phyloP scores from a whole-genome alignment of 2,888 invertebrate species.

The Cheilosia impressa region DNA sequence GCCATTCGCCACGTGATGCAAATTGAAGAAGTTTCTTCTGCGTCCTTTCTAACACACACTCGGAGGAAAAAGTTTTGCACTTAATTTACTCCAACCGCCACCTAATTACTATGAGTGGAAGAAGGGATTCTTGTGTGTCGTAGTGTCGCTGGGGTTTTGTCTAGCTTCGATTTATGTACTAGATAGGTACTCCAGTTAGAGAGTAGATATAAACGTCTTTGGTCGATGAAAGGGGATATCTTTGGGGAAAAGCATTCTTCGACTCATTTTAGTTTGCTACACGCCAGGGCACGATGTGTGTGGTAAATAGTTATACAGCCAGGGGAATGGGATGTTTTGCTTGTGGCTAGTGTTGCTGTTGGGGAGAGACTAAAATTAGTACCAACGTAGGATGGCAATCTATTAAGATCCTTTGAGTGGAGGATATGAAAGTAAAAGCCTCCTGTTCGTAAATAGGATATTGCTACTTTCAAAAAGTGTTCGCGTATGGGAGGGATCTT shows the following conservation, averaged over 20 bases:
- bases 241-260: constrained; percentile 27
- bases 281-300: constrained; percentile 8
- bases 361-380: not conserved
- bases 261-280: constrained; percentile 20
- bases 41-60: not conserved
- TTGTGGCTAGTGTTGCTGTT: constrained; percentile 37
- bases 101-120: constrained; percentile 25
- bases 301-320: constrained; percentile 15
- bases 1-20: constrained; percentile 15
- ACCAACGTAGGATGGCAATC: not conserved
- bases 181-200: constrained; percentile 11
- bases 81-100: constrained; percentile 31
- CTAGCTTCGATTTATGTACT: constrained; percentile 47
- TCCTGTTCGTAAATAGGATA: too few species aligned
- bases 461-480: too few species aligned
- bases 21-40: not conserved
- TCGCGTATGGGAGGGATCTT: too few species aligned
- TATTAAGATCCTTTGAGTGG: not conserved
- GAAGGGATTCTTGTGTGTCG: constrained; percentile 25
- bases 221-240: constrained; percentile 32
- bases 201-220: constrained; percentile 29
- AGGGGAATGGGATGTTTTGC: constrained; percentile 14
- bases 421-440: too few species aligned
- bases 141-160: constrained; percentile 5
- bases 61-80: constrained; percentile 12